Percentiles rank a stretch among this genome's conserved stretches.
Evolutionary conservation across 2,797 vertebrate genomes (phyloP).

Genomic region (Sus cebifrons): DNA sequence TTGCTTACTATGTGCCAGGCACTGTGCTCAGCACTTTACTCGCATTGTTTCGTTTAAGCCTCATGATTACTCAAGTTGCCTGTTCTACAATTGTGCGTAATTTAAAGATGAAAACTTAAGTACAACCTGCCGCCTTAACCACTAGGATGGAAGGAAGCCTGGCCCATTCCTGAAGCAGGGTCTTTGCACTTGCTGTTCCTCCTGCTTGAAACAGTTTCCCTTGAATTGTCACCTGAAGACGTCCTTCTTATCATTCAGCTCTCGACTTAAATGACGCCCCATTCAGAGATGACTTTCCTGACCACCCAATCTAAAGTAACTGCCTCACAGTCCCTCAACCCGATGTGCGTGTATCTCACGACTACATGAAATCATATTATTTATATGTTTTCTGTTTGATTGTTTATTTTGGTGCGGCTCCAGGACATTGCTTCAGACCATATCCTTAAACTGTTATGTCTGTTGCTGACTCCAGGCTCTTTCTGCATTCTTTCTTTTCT

Average conservation of each 20-base stretch:
- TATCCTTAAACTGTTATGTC: not conserved
- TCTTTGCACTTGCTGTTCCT: not conserved
- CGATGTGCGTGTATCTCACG: not conserved
- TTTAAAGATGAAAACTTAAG: not conserved
- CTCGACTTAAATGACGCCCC: not conserved
- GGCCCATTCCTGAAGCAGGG: not conserved
- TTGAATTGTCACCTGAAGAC: not conserved
- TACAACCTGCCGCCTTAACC: not conserved
- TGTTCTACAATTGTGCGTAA: not conserved
- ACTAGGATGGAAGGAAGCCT: not conserved
- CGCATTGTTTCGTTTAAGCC: slow-evolving; percentile 3
- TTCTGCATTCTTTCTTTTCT: not conserved
- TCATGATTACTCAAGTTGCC: not conserved
- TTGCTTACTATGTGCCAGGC: not conserved
- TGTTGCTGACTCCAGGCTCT: not conserved
- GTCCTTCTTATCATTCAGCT: not conserved
- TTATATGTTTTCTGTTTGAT: not conserved
- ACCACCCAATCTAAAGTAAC: not conserved
- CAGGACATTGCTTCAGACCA: not conserved
- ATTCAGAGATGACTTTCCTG: not conserved
- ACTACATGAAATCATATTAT: not conserved
- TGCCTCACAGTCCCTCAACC: not conserved
- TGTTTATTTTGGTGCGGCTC: slow-evolving; percentile 16
- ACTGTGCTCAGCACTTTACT: not conserved
- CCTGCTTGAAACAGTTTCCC: slow-evolving; percentile 22